Evolutionary conservation across 2,888 invertebrate genomes (phyloP).

Genomic region (Disparrhopalites patrizii): DNA sequence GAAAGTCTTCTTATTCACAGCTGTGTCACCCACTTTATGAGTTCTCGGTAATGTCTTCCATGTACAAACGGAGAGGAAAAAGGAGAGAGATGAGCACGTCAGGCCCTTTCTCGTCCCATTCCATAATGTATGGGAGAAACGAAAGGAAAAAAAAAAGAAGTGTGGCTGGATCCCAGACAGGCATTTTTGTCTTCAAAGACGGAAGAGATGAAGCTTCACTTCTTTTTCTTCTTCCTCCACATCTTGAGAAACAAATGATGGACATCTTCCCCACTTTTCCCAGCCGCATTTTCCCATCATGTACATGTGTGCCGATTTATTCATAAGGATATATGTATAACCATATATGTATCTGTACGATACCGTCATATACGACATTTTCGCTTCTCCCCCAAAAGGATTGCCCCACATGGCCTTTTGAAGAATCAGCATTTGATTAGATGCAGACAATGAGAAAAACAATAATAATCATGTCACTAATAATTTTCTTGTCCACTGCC

Average conservation of each 20-base stretch:
- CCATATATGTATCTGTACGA: too few species aligned
- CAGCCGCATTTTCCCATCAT: background rate
- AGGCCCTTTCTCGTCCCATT: background rate
- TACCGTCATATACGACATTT: too few species aligned
- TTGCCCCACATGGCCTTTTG: background rate
- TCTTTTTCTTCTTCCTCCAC: too few species aligned
- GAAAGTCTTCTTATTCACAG: background rate
- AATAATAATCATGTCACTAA: background rate
- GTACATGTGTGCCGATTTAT: constrained; percentile 11
- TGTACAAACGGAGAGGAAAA: too few species aligned
- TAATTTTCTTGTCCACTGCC: background rate
- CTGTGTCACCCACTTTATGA: background rate
- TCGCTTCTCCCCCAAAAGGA: background rate
- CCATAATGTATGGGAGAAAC: background rate
- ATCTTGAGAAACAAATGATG: constrained; percentile 11
- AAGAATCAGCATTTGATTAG: background rate
- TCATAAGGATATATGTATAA: too few species aligned
- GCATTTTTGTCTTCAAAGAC: background rate
- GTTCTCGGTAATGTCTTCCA: background rate
- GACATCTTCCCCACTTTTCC: constrained; percentile 5
- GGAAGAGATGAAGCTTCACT: background rate
- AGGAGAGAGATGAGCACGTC: too few species aligned
- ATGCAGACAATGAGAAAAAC: background rate
- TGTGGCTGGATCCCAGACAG: too few species aligned
- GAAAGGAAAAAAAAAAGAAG: too few species aligned